These are phyloP conservation scores for Aporophyla lueneburgensis DNA, from an alignment of 2,888 invertebrate species.

Conservation along the genomic window DNA sequence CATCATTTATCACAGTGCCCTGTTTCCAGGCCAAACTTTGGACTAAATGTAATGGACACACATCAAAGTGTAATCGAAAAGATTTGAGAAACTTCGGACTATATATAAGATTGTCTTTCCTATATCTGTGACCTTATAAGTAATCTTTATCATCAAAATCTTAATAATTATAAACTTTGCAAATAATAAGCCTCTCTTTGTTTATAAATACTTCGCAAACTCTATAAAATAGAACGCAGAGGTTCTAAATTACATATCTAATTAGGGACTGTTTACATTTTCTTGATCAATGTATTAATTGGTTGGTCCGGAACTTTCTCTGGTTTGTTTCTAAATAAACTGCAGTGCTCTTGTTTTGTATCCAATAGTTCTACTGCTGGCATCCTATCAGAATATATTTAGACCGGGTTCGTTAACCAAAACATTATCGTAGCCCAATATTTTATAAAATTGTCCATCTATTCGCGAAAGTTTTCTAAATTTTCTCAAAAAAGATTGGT, in stretches of 20 bases:
- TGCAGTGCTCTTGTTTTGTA: conserved; percentile 32
- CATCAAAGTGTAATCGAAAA: background rate
- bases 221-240: conserved; percentile 3
- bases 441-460: conserved; percentile 34
- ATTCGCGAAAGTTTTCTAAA: background rate
- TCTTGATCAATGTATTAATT: conserved; percentile 44
- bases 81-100: background rate
- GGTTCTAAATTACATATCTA: conserved; percentile 6
- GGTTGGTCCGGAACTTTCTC: conserved; percentile 33
- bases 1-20: conserved; percentile 10
- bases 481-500: conserved; percentile 23
- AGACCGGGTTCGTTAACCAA: conserved; percentile 59
- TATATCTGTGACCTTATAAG: background rate
- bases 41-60: background rate
- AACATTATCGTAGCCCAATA: conserved; percentile 47
- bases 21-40: conserved; percentile 11
- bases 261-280: conserved; percentile 21
- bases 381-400: conserved; percentile 52
- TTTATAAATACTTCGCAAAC: background rate
- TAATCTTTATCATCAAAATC: background rate
- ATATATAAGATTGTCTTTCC: background rate
- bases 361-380: conserved; percentile 46
- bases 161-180: background rate
- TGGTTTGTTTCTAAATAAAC: conserved; percentile 50
- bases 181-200: background rate